Base-by-base conservation (phyloP, 1,140 invertebrate genomes). In the Nasonia giraulti region DNA sequence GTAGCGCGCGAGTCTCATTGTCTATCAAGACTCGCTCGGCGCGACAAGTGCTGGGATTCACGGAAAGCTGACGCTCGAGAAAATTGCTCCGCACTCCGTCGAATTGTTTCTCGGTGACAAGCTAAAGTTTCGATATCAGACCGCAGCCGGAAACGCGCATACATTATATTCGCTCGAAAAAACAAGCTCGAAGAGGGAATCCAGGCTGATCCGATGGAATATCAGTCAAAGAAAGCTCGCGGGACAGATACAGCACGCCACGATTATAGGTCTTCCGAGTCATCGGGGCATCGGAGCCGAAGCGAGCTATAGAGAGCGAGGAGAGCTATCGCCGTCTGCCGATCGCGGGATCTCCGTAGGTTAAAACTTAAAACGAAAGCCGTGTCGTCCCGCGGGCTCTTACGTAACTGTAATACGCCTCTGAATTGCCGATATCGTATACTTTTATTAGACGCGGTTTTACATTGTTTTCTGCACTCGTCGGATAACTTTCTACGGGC, bases 201-300 rank as follows among this genome's bases (percentile, higher is more conserved):
- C 40, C 40, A 44, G 40, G 40, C 40, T 44, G 40, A 44, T 44
- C 11, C 17, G 17, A 17, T 17, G 50, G 50, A 73, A 73, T 23
- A 73, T 73, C 23, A 73, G 71, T 33, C 6, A 69, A 69, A 69
- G 11, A 73, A 73, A 37, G 7, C 27, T 0, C 4, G 12, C 37
- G 17, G 1, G 33, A 37, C 27, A 74, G 27, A 37, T 62, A 55
- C 31, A 55, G 27, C 31, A 78, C 47, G 33, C 55, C 50, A 12
- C 20, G 7, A 78, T 78, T 78, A 33, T 78, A 78, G 50, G 76
- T 62, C 76, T 78, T 62, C 50, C 50, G 14, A 76, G 75, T 76
- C 75, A 76, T 76, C 8, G 17, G 17, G 17, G 4, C 71, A 33
- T 12, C 44, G 1, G 23, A 76, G 10, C 5, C 10, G 44, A 79